These are phyloP conservation scores for Chionoecetes opilio DNA, from an alignment of 1,140 invertebrate genomes.

Conservation along the genomic window DNA sequence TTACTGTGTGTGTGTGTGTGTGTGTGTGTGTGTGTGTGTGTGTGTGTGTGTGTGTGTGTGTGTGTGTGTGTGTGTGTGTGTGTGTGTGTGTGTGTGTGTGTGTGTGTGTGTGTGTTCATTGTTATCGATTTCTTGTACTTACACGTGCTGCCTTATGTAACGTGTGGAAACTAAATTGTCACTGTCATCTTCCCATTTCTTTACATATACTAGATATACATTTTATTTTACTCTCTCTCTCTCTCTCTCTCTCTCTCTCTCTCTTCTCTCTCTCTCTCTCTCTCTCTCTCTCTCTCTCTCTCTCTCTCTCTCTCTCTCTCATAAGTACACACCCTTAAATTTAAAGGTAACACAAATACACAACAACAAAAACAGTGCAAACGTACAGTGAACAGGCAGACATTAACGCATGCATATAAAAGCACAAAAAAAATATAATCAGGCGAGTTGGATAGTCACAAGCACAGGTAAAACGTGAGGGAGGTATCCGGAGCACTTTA, in stretches of 20 bases:
- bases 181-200: no score
- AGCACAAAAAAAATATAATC: neutral
- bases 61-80: conserved; percentile 13
- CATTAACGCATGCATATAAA: neutral
- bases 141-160: no score
- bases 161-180: no score
- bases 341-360: neutral
- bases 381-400: neutral
- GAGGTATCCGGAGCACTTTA: neutral
- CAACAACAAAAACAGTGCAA: neutral
- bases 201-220: no score
- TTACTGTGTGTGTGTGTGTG: neutral
- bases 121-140: neutral
- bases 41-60: conserved; percentile 6
- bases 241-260: no score
- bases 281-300: conserved; percentile 27
- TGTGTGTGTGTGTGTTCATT: neutral
- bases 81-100: neutral
- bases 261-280: neutral
- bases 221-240: no score
- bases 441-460: neutral
- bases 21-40: neutral
- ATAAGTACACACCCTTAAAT: no score
- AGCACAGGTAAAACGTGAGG: neutral
- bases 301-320: neutral